Conservation (phyloP, 2,797 vertebrate genomes). For the Sardinella longiceps region DNA sequence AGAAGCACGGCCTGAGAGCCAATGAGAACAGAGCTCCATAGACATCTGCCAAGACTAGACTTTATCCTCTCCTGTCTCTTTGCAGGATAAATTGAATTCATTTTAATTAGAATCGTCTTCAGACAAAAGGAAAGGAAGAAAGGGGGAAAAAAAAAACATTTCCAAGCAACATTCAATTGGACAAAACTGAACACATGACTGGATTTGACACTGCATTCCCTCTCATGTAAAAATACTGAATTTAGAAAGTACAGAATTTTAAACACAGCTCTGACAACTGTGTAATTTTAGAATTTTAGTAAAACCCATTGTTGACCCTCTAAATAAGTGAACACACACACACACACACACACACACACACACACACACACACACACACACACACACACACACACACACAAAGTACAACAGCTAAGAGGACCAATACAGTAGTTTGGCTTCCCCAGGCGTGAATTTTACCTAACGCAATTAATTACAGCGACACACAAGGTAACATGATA, state of each 20-base stretch:
- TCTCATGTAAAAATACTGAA: background rate
- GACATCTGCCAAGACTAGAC: slow-evolving; percentile 23
- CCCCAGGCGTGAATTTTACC: slow-evolving; percentile 37
- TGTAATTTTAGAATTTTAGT: background rate
- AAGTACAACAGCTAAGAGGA: slow-evolving; percentile 8
- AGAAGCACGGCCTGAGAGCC: background rate
- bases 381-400: background rate
- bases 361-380: background rate
- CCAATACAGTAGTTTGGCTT: slow-evolving; percentile 29
- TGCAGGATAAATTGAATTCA: slow-evolving; percentile 12
- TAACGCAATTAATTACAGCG: slow-evolving; percentile 41
- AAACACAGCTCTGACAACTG: background rate
- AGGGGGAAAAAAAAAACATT: background rate
- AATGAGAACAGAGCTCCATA: background rate
- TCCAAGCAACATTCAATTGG: background rate
- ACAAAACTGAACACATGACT: background rate
- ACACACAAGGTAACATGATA: slow-evolving; percentile 34
- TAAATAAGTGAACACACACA: slow-evolving; percentile 22
- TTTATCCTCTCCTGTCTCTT: slow-evolving; percentile 21
- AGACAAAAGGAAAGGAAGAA: background rate
- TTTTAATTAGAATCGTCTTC: slow-evolving; percentile 8
- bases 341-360: background rate
- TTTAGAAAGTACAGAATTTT: background rate
- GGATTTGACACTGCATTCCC: background rate
- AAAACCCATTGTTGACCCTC: background rate